phyloP scores from a whole-genome alignment of 2,797 vertebrate species.

The Oreortyx pictus region DNA sequence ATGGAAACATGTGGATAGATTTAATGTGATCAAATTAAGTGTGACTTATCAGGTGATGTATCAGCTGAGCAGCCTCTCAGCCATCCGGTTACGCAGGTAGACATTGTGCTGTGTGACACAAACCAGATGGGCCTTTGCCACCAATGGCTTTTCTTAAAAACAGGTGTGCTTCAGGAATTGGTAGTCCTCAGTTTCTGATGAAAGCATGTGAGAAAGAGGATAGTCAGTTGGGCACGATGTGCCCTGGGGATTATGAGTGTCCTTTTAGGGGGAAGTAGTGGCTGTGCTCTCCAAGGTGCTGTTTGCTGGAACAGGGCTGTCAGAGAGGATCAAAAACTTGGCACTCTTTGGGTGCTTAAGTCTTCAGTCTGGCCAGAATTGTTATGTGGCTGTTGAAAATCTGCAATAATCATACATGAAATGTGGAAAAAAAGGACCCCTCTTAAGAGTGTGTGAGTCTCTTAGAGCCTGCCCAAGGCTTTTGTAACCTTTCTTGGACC shows the following conservation, averaged over 20 bases:
- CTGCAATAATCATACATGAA: not conserved
- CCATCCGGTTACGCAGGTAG: not conserved
- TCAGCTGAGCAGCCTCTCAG: not conserved
- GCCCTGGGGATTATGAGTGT: not conserved
- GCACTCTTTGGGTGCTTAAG: not conserved
- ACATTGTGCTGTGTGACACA: accelerated
- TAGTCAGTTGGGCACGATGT: not conserved
- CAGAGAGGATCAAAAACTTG: not conserved
- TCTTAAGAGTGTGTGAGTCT: not conserved
- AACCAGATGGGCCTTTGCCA: not conserved
- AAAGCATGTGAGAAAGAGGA: not conserved
- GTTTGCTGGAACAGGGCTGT: not conserved
- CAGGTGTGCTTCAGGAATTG: not conserved
- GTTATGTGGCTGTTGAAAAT: not conserved
- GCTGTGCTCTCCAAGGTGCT: not conserved
- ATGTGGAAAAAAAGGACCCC: not conserved
- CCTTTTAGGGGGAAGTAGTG: not conserved
- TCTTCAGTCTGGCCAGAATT: not conserved
- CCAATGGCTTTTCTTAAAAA: not conserved
- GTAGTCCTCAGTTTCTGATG: not conserved
- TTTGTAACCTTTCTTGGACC: not conserved
- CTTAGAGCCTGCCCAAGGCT: not conserved
- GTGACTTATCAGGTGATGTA: not conserved
- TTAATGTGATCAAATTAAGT: not conserved
- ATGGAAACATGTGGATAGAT: not conserved